Base-by-base conservation (phyloP, 2,888 invertebrate genomes). In the Eledona agricola region DNA sequence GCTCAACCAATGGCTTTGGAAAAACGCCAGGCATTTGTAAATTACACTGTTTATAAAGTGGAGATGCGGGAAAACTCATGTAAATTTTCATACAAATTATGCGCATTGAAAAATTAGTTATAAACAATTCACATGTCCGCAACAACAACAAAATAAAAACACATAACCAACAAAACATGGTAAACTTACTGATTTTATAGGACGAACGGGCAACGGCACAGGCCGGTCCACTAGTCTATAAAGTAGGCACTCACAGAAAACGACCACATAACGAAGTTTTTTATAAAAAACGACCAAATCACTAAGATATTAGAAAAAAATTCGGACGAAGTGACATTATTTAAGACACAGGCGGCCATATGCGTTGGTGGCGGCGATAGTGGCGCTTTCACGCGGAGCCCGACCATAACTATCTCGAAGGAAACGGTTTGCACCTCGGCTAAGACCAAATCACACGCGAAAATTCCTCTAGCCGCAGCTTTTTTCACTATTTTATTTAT, bases 161-260 rank as follows among this genome's bases (percentile, higher is more conserved):
- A 57, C 57, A 57, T 57, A 57, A 57, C 57, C 57, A 57, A 56
- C 40, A 54, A 51, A 57, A 45, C 40, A 46, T 53, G 53, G 38
- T 34, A 10, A 54, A 57, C 53, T 57, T 54, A 57, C 57, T 9
- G 15, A 26, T 42, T 54, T 49, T 55, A 3, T 6, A 3, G 16
- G 31, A 9, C 17, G 22, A 42, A 10, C 2, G 4, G 28, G 28
- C 6, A 6, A 25, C 16, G 15, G 6, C 26, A 9, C 16, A 19
- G 26, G 10, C 7, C 6, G 6, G 15, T 11, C 6, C 10, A 5
- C 19, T 40, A 17, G 28, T 28, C 17, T 19, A 12, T 6, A 11
- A 17, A 10, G 17, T 11, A 5, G 2, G 22, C 13, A 25, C 29
- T 10, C 38, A 46, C 47, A 7, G 26, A 42, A 40, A 47, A 47